phyloP scores from a whole-genome alignment of 1,140 invertebrate genomes.

The Zophobas morio region DNA sequence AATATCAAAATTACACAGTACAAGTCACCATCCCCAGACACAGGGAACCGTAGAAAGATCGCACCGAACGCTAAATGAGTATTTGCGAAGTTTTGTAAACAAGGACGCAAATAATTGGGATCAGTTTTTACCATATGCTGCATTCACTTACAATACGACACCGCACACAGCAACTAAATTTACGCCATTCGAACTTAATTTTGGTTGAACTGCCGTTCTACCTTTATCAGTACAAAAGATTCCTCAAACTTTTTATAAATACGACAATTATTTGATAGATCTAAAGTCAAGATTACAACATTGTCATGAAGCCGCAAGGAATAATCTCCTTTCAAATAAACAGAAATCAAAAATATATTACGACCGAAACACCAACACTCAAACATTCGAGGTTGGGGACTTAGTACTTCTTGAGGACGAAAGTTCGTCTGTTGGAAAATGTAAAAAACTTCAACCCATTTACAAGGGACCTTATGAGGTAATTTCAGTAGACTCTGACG shows the following conservation, averaged over 20 bases:
- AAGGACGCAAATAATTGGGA: conserved; percentile 61
- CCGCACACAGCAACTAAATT: conserved; percentile 61
- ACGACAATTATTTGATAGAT: conserved; percentile 55
- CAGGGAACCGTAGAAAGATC: conserved; percentile 59
- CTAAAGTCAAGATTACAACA: conserved; percentile 55
- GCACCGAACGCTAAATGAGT: conserved; percentile 57
- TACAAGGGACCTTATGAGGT: neutral
- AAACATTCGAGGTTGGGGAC: conserved; percentile 54
- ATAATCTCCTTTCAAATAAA: conserved; percentile 54
- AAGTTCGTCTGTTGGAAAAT: neutral
- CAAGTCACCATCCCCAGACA: conserved; percentile 57
- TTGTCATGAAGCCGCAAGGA: conserved; percentile 55
- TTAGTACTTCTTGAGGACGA: conserved; percentile 34
- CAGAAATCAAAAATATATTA: conserved; percentile 56
- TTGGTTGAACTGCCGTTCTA: conserved; percentile 57
- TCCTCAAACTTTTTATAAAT: conserved; percentile 50
- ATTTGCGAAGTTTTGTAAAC: conserved; percentile 58
- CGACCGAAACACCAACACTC: conserved; percentile 52
- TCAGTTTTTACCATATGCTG: conserved; percentile 54
- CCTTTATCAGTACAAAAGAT: conserved; percentile 47
- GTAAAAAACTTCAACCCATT: conserved; percentile 36
- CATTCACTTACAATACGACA: conserved; percentile 62
- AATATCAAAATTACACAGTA: conserved; percentile 55
- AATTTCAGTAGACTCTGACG: conserved; percentile 24
- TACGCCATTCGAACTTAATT: conserved; percentile 62